Percentiles rank a stretch among this genome's conserved stretches.
These are phyloP conservation scores for Parapsyche elsis DNA, from an alignment of 1,140 invertebrate genomes.

Conservation along the genomic window DNA sequence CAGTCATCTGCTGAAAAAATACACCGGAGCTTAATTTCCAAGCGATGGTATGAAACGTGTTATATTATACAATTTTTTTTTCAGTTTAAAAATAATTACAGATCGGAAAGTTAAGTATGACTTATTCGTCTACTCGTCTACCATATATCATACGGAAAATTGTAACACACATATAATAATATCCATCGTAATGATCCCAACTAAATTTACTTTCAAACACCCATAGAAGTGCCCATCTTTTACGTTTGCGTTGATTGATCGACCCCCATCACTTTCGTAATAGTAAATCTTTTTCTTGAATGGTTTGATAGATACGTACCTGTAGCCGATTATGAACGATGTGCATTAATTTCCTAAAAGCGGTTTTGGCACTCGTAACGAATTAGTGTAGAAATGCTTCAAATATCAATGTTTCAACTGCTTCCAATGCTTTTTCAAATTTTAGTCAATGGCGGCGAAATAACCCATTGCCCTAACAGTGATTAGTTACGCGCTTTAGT, in stretches of 20 bases:
- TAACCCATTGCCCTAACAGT: slow-evolving; percentile 29
- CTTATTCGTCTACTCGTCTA: too few species aligned
- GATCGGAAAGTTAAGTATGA: too few species aligned
- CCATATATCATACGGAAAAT: too few species aligned
- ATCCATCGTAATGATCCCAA: too few species aligned
- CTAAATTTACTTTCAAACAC: slow-evolving; percentile 1
- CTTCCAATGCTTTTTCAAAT: not conserved
- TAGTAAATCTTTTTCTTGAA: slow-evolving; percentile 1
- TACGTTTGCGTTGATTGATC: not conserved
- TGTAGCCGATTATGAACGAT: not conserved
- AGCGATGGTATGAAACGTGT: too few species aligned
- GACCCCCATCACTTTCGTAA: not conserved
- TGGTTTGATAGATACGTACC: not conserved
- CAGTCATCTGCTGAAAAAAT: too few species aligned
- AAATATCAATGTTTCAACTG: slow-evolving; percentile 2
- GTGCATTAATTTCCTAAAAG: not conserved
- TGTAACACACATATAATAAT: too few species aligned
- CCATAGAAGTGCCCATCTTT: not conserved
- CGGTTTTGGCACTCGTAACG: slow-evolving; percentile 1
- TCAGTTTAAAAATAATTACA: too few species aligned
- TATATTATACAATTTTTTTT: too few species aligned
- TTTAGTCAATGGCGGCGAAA: slow-evolving; percentile 24
- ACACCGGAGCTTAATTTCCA: too few species aligned
- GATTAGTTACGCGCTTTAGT: slow-evolving; percentile 27
- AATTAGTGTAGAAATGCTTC: not conserved